phyloP scores from a whole-genome alignment of 2,797 vertebrate species.

The Falco biarmicus region DNA sequence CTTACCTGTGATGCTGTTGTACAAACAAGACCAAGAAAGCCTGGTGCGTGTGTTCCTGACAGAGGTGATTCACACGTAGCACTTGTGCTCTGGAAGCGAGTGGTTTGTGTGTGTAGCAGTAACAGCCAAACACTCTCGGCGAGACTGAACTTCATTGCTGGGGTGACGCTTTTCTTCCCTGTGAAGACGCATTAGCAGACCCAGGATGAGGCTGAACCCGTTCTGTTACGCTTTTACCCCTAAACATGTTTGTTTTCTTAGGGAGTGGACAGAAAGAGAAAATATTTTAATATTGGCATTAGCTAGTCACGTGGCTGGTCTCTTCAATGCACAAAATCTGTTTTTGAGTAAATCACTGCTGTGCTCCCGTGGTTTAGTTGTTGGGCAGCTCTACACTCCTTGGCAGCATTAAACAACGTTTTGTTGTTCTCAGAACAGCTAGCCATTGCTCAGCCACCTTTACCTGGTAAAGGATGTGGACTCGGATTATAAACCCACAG shows the following conservation, averaged over 20 bases:
- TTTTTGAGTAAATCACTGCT: not conserved
- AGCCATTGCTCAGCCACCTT: not conserved
- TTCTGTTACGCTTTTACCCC: not conserved
- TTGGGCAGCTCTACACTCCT: not conserved
- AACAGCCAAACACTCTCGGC: too few relatives aligned
- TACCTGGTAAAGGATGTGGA: not conserved
- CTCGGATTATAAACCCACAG: not conserved
- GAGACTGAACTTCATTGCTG: not conserved
- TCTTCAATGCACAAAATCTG: not conserved
- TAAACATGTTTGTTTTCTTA: not conserved
- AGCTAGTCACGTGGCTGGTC: not conserved
- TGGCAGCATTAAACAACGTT: not conserved
- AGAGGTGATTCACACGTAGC: fast-evolving
- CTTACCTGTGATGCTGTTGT: not conserved
- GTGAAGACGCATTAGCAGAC: not conserved
- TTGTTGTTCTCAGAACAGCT: not conserved
- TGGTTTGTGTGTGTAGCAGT: not conserved
- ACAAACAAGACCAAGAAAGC: not conserved
- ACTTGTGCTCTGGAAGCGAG: not conserved
- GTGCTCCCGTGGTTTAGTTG: not conserved
- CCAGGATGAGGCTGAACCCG: not conserved
- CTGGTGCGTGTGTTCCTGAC: not conserved
- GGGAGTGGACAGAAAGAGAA: not conserved
- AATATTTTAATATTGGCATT: not conserved
- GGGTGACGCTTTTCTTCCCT: not conserved